These are phyloP conservation scores for Panthera tigris DNA, from an alignment of 2,113 vertebrate species.

Conservation along the genomic window DNA sequence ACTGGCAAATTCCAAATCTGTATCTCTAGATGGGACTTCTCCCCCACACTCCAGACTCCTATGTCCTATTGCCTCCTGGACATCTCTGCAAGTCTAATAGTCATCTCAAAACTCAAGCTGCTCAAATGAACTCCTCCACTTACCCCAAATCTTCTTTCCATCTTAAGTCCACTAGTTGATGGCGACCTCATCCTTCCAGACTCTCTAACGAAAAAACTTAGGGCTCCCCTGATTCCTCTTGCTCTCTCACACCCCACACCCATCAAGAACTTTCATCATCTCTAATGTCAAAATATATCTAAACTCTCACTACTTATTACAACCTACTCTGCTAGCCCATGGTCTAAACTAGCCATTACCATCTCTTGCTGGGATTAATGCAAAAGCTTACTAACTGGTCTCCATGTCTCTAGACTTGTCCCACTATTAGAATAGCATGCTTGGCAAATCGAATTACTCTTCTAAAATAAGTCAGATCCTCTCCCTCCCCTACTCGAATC, in stretches of 20 bases:
- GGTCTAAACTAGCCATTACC: not conserved
- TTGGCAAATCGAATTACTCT: not conserved
- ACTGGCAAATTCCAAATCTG: not conserved
- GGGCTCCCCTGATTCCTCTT: not conserved
- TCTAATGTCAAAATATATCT: not conserved
- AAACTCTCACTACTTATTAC: not conserved
- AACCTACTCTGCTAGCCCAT: not conserved
- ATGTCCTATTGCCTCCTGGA: not conserved
- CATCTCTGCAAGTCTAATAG: not conserved
- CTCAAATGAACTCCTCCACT: not conserved
- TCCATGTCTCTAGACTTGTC: not conserved
- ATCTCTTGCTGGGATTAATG: not conserved
- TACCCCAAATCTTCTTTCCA: too few relatives aligned
- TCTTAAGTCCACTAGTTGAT: not conserved
- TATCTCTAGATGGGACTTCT: not conserved
- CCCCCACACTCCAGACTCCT: not conserved
- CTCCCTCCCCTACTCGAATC: not conserved
- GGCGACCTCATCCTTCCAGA: not conserved
- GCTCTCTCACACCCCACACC: not conserved
- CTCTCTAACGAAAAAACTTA: not conserved
- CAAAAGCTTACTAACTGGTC: not conserved
- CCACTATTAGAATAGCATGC: not conserved
- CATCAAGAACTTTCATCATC: not conserved
- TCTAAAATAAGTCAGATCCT: not conserved
- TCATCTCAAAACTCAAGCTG: not conserved